Evolutionary conservation across 2,888 invertebrate species (phyloP).

Genomic region (Smittia aterrima): DNA sequence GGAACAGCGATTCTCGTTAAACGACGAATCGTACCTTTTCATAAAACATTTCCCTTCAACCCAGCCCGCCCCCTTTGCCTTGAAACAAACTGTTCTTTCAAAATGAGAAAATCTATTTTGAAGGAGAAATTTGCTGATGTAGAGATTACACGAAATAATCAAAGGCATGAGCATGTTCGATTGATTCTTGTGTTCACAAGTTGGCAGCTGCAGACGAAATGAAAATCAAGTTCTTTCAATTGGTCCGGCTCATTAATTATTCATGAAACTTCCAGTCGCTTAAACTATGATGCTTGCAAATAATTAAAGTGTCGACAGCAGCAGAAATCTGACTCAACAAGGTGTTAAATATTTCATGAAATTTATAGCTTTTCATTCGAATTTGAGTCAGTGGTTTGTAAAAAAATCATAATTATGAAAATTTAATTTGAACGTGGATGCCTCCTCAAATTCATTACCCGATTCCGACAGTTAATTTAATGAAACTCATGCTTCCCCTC

Average conservation of each 20-base stretch:
- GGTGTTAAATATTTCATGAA: neutral
- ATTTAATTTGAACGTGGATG: neutral
- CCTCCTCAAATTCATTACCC: neutral
- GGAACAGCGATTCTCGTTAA: neutral
- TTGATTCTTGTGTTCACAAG: neutral
- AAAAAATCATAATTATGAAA: neutral
- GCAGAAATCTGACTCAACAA: neutral
- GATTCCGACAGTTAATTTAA: constrained; percentile 3
- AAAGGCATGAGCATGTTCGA: neutral
- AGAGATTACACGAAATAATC: constrained; percentile 18
- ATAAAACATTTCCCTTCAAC: neutral
- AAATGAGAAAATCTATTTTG: neutral
- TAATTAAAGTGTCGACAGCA: neutral
- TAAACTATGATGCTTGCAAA: neutral
- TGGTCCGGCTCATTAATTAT: neutral
- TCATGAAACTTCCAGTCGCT: neutral
- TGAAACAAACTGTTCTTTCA: neutral
- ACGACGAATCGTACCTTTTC: constrained; percentile 6
- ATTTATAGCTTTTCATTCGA: neutral
- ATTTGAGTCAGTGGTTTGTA: neutral
- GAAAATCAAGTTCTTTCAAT: neutral
- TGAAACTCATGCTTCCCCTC: neutral
- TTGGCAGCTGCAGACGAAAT: neutral
- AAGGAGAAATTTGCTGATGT: constrained; percentile 10
- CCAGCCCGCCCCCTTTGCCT: no score